These are phyloP conservation scores for Tenthredo scrophulariae DNA, from an alignment of 2,888 invertebrate genomes.

Conservation along the genomic window DNA sequence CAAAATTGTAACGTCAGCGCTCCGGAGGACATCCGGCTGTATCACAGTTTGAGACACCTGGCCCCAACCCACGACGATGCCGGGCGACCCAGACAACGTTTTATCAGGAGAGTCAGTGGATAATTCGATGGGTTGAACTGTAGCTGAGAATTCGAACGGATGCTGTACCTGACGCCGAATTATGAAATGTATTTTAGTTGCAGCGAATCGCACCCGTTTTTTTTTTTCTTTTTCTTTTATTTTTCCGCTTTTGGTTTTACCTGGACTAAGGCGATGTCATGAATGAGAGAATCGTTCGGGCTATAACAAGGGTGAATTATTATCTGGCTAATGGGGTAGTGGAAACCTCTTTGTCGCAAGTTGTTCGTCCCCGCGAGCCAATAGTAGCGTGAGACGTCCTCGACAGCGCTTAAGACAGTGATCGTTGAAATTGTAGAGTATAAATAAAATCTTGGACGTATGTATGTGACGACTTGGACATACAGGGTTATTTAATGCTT, in stretches of 20 bases:
- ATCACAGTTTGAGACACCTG: conserved; percentile 45
- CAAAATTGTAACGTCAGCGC: conserved; percentile 15
- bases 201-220: background rate
- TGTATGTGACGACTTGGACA: background rate
- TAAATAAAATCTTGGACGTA: background rate
- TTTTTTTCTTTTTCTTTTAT: background rate
- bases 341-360: conserved; percentile 23
- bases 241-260: background rate
- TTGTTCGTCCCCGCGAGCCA: conserved; percentile 50
- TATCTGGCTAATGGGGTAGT: conserved; percentile 7
- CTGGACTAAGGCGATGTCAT: conserved; percentile 44
- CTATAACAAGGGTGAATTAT: conserved; percentile 38
- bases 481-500: background rate
- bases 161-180: conserved; percentile 12
- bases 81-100: background rate
- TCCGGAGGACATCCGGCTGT: conserved; percentile 40
- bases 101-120: background rate
- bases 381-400: conserved; percentile 43
- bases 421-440: background rate
- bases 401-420: conserved; percentile 25
- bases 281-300: conserved; percentile 33
- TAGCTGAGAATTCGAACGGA: conserved; percentile 42
- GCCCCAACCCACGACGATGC: conserved; percentile 47
- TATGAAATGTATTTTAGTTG: background rate
- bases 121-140: conserved; percentile 33